phyloP scores from a whole-genome alignment of 2,797 vertebrate genomes.

The Melanotaenia maccullochi region DNA sequence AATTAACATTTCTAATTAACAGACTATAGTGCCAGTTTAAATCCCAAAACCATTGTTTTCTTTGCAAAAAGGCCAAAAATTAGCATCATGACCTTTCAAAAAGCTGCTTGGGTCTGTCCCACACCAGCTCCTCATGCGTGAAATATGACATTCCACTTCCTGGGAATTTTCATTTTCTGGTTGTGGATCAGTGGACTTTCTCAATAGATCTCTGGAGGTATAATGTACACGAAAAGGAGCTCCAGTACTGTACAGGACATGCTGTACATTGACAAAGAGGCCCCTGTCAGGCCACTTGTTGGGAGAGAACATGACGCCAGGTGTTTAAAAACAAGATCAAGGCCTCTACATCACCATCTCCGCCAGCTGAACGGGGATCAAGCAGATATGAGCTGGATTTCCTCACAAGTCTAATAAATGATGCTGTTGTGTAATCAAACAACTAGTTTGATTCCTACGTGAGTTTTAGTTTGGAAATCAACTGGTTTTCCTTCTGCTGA shows the following conservation, averaged over 20 bases:
- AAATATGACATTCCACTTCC: constrained; percentile 21
- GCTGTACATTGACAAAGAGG: constrained; percentile 43
- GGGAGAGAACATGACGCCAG: not conserved
- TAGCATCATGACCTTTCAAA: constrained; percentile 19
- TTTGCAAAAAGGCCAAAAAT: constrained; percentile 14
- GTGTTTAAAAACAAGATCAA: constrained; percentile 2
- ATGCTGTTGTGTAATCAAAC: too few species aligned
- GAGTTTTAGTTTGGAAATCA: too few species aligned
- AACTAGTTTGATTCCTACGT: too few species aligned
- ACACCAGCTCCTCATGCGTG: constrained; percentile 19
- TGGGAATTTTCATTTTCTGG: constrained; percentile 19
- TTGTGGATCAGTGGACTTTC: constrained; percentile 31
- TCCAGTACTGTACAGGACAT: constrained; percentile 23
- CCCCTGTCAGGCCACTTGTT: constrained; percentile 22
- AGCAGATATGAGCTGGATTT: too few species aligned
- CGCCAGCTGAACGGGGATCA: too few species aligned
- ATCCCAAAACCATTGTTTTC: not conserved
- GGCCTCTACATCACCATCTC: not conserved
- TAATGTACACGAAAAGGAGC: constrained; percentile 37
- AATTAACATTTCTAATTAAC: constrained; percentile 7
- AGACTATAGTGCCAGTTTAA: not conserved
- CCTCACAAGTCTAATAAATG: too few species aligned
- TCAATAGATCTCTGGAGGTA: constrained; percentile 40
- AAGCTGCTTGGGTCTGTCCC: not conserved
- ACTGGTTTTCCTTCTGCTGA: too few species aligned